Evolutionary conservation across 2,113 vertebrate species (phyloP).

Genomic region (Lamprotornis superbus): DNA sequence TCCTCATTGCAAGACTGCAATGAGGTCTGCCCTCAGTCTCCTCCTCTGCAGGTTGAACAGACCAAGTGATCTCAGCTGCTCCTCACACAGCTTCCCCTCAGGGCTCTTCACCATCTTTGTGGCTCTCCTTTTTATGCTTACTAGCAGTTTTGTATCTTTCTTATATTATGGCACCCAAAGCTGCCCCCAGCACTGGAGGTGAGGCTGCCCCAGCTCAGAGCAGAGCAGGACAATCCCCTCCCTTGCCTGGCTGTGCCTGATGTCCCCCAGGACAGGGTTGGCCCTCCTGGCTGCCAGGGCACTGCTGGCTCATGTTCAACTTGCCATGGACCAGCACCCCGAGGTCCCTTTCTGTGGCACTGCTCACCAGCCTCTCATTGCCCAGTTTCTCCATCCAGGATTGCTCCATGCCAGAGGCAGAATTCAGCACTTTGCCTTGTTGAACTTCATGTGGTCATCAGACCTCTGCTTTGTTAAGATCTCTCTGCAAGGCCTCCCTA

Average conservation of each 20-base stretch:
- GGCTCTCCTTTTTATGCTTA: not conserved
- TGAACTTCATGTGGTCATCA: too few species aligned
- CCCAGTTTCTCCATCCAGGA: not conserved
- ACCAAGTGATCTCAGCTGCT: not conserved
- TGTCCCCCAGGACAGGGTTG: not conserved
- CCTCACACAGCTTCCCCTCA: not conserved
- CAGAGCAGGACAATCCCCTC: not conserved
- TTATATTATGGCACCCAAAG: not conserved
- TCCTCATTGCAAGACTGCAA: not conserved
- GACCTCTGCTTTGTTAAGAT: fast-evolving
- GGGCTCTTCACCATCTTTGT: not conserved
- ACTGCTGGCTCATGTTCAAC: not conserved
- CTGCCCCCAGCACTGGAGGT: not conserved
- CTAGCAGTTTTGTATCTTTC: not conserved
- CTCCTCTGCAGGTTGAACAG: not conserved
- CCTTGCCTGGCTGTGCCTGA: not conserved
- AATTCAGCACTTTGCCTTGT: not conserved
- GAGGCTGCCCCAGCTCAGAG: fast-evolving
- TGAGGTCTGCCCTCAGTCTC: not conserved
- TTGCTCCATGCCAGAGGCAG: not conserved
- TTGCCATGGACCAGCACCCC: not conserved
- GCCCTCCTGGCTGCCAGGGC: not conserved
- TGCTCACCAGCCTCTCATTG: not conserved
- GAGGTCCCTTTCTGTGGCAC: not conserved
- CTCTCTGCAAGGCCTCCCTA: not conserved